These are phyloP conservation scores for Sebastes vulpes DNA, from an alignment of 2,797 vertebrate genomes.

Conservation along the genomic window DNA sequence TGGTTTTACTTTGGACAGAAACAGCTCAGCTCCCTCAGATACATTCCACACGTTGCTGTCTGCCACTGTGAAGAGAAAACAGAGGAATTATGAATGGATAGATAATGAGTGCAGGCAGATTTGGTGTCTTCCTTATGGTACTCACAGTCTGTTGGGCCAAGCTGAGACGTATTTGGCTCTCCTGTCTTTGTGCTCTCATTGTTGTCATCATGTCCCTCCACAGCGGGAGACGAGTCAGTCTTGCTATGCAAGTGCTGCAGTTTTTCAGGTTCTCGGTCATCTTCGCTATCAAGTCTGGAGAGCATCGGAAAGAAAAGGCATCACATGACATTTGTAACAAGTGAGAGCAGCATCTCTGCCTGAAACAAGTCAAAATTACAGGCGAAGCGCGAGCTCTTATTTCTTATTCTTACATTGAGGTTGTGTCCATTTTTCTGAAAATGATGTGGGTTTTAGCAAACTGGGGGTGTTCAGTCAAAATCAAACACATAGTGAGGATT, in stretches of 20 bases:
- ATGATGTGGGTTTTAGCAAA: background rate
- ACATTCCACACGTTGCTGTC: slow-evolving; percentile 67
- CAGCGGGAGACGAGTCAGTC: slow-evolving; percentile 35
- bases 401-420: slow-evolving; percentile 10
- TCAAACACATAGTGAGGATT: background rate
- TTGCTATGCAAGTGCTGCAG: slow-evolving; percentile 54
- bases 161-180: slow-evolving; percentile 71
- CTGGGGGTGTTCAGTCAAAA: background rate
- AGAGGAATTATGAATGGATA: slow-evolving; percentile 38
- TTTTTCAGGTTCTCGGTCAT: slow-evolving; percentile 68
- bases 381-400: background rate
- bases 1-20: slow-evolving; percentile 77
- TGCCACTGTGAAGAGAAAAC: slow-evolving; percentile 70
- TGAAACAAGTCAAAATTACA: background rate
- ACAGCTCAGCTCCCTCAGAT: slow-evolving; percentile 65
- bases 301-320: background rate
- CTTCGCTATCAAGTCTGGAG: slow-evolving; percentile 73
- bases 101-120: slow-evolving; percentile 15
- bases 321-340: background rate
- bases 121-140: slow-evolving; percentile 12
- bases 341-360: background rate
- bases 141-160: slow-evolving; percentile 72
- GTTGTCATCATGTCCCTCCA: slow-evolving; percentile 40
- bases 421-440: background rate
- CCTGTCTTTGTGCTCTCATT: slow-evolving; percentile 66